Percentiles rank a stretch among this genome's conserved stretches.
These are phyloP conservation scores for Penaeus chinensis DNA, from an alignment of 1,140 invertebrate species.

Conservation along the genomic window DNA sequence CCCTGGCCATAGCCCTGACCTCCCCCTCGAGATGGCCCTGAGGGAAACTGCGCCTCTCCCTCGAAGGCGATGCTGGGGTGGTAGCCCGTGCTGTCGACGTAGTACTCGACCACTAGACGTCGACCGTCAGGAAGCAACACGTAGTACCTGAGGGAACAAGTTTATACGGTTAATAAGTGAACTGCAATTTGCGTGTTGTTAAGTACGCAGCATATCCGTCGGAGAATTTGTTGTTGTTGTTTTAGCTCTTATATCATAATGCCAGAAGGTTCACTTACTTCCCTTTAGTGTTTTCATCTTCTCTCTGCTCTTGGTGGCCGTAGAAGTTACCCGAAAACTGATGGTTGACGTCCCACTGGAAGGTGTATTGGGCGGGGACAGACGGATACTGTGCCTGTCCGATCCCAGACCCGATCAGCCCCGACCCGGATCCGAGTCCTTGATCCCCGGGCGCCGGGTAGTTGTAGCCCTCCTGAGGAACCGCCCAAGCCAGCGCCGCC, in stretches of 20 bases:
- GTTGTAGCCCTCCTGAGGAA: no score
- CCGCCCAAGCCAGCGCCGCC: no score
- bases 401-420: neutral
- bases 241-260: no score
- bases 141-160: slow-evolving; percentile 27
- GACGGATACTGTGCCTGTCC: neutral
- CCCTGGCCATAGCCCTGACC: no score
- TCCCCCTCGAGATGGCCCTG: neutral
- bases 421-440: no score
- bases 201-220: no score
- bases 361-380: slow-evolving; percentile 34
- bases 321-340: slow-evolving; percentile 13
- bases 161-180: no score
- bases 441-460: no score
- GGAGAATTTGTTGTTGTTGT: no score
- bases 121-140: slow-evolving; percentile 35
- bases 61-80: slow-evolving; percentile 36
- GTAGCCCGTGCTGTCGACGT: slow-evolving; percentile 27
- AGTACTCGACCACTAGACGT: slow-evolving; percentile 25
- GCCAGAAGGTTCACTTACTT: neutral
- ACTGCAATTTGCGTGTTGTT: no score
- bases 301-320: slow-evolving; percentile 38
- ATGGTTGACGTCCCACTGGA: slow-evolving; percentile 43
- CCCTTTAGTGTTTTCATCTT: slow-evolving; percentile 30
- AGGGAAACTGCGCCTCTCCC: slow-evolving; percentile 20